Percentiles rank a stretch among this genome's conserved stretches.
phyloP scores from a whole-genome alignment of 2,888 invertebrate genomes.

The Oligia strigilis region DNA sequence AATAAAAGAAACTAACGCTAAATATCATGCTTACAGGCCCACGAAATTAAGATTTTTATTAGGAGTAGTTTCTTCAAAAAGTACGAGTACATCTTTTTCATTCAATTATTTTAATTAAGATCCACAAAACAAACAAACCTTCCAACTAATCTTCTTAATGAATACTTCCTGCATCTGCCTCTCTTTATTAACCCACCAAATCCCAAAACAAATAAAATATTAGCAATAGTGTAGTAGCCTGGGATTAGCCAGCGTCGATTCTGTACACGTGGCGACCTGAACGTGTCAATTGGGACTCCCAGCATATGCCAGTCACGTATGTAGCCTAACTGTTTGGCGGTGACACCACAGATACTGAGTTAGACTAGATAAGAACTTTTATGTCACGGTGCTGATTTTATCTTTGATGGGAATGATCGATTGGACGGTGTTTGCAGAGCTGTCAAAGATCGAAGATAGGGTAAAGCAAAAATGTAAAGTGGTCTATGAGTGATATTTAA shows the following conservation, averaged over 20 bases:
- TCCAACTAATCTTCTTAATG: not conserved
- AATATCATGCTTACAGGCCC: no score
- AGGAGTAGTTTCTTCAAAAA: no score
- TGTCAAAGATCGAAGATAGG: not conserved
- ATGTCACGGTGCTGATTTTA: slow-evolving; percentile 43
- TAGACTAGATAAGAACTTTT: slow-evolving; percentile 70
- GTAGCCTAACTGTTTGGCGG: slow-evolving; percentile 85
- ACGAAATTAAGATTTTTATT: no score
- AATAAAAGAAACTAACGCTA: no score
- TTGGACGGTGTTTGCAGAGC: slow-evolving; percentile 17
- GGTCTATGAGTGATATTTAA: not conserved
- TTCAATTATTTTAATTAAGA: not conserved
- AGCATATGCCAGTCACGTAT: slow-evolving; percentile 85
- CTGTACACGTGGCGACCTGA: slow-evolving; percentile 80
- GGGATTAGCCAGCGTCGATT: slow-evolving; percentile 74
- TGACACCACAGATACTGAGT: slow-evolving; percentile 73
- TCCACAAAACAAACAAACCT: not conserved
- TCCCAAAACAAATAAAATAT: slow-evolving; percentile 67
- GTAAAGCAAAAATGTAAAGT: not conserved
- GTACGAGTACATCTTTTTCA: not conserved
- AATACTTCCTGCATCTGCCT: slow-evolving; percentile 36
- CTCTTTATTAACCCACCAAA: slow-evolving; percentile 19
- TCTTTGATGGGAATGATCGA: slow-evolving; percentile 52
- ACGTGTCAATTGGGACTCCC: slow-evolving; percentile 82
- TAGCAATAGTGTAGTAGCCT: slow-evolving; percentile 59